A percentile compares a stretch with the other conserved stretches of the same genome.
phyloP scores from a whole-genome alignment of 2,888 invertebrate species.

The Lampropteryx suffumata region DNA sequence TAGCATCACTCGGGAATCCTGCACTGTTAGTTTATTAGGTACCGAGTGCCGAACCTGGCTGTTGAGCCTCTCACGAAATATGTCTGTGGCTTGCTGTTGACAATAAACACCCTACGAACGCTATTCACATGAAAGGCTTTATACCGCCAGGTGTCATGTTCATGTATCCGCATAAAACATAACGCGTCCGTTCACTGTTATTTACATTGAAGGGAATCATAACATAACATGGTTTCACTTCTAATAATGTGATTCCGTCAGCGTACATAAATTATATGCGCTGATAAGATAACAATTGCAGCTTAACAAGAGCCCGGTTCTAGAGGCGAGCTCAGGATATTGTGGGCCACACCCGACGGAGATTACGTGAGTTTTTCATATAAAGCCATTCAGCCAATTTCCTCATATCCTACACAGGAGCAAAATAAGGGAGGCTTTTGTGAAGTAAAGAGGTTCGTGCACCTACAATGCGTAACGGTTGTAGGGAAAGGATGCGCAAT shows the following conservation, averaged over 20 bases:
- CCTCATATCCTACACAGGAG: conserved; percentile 78
- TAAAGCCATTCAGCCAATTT: conserved; percentile 81
- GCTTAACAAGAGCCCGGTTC: conserved; percentile 53
- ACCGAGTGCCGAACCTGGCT: conserved; percentile 41
- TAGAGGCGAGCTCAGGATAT: conserved; percentile 70
- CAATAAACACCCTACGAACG: conserved; percentile 61
- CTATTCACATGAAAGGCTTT: conserved; percentile 62
- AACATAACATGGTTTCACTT: conserved; percentile 20
- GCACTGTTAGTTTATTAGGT: conserved; percentile 60
- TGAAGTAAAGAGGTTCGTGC: conserved; percentile 75
- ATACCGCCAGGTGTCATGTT: conserved; percentile 62
- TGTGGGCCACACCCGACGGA: conserved; percentile 68
- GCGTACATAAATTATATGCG: conserved; percentile 32
- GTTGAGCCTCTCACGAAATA: conserved; percentile 58
- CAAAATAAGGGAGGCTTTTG: conserved; percentile 80
- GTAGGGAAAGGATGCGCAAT: conserved; percentile 56
- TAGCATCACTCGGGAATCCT: conserved; percentile 47
- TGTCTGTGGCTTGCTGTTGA: conserved; percentile 55
- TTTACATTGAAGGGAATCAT: conserved; percentile 44
- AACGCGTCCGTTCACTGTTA: conserved; percentile 48
- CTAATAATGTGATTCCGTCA: conserved; percentile 27
- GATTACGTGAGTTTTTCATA: conserved; percentile 80
- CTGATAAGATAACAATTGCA: conserved; percentile 56
- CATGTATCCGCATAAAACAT: conserved; percentile 55
- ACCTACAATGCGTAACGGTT: conserved; percentile 72